These are phyloP conservation scores for Drosophila pectinifera DNA, from an alignment of 1,140 invertebrate species.

Conservation along the genomic window DNA sequence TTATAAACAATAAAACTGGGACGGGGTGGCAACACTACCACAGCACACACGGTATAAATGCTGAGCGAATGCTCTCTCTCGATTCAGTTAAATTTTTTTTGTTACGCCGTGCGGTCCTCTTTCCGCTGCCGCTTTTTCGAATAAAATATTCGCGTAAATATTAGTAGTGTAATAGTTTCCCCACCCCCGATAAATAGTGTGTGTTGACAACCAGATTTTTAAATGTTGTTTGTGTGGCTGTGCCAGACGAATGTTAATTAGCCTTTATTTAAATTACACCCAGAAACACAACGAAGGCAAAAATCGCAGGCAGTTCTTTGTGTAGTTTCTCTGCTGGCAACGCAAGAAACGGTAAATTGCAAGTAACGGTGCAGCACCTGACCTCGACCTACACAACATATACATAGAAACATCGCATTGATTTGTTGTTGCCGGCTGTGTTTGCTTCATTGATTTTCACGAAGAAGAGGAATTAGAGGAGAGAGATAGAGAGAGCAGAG, in stretches of 20 bases:
- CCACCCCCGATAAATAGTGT: constrained; percentile 7
- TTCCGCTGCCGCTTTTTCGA: constrained; percentile 16
- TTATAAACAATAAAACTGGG: constrained; percentile 12
- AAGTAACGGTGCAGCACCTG: constrained; percentile 42
- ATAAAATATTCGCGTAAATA: constrained; percentile 31
- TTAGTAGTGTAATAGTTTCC: constrained; percentile 25
- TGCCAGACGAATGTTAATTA: constrained; percentile 31
- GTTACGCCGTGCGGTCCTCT: constrained; percentile 20
- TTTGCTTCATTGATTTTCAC: constrained; percentile 44
- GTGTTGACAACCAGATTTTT: constrained; percentile 22
- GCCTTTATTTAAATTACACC: constrained; percentile 16
- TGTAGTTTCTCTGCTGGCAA: constrained; percentile 8
- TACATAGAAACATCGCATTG: constrained; percentile 1
- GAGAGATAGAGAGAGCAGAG: background rate
- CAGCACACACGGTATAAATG: constrained; percentile 24
- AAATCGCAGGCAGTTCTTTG: constrained; percentile 17
- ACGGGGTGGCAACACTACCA: constrained; percentile 20
- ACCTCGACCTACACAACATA: constrained; percentile 63
- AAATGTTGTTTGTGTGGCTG: constrained; percentile 30
- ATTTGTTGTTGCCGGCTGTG: constrained; percentile 61
- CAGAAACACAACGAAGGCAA: background rate
- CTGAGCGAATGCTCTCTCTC: constrained; percentile 6
- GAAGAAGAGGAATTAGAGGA: constrained; percentile 8
- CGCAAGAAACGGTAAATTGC: constrained; percentile 60
- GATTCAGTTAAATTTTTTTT: constrained; percentile 36